Evolutionary conservation across 2,113 vertebrate genomes (phyloP), one percentile per base, ranked within the genome.

Genomic region (Tretioscincus oriximinensis): DNA sequence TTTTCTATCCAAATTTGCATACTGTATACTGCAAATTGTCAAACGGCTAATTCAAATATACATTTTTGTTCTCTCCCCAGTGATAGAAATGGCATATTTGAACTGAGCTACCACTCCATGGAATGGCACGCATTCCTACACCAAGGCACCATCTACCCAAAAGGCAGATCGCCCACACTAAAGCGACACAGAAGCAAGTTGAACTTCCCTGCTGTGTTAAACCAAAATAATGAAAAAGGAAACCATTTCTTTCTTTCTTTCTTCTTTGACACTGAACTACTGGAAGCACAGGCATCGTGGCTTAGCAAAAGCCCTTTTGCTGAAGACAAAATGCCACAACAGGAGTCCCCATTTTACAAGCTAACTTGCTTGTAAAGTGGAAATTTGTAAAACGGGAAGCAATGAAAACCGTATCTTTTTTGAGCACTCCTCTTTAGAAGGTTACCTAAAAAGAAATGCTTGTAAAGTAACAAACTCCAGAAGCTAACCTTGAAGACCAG

Each of bases 151-250:
- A 0, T 0, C 0, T 0, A 0, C 70, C 21, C 21, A 71, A 73
- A 67, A 58, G 78, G 67, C 9, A 47, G 58, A 75, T n/a, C 77
- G 2, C 5, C 60, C 41, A 26, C 63, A 61, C 16, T 9, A 35
- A 20, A 73, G 78, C 0, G 76, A 85, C 84, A 49, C 64, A 69
- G 20, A 49, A 79, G 77, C 68, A 60, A 70, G 51, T 70, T 69
- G 85, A 75, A 64, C 72, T 79, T 84, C 80, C 74, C 83, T 76
- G 51, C 85, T 65, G 78, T 88, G 87, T 45, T 73, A 79, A 73
- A 84, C 77, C 69, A 81, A 35, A 41, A 35, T 9, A 64, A 9
- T 82, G 83, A 72, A 7, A 5, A 73, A 41, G 35, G 20, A 20
- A 24, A 29, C 8, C 9, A 28, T 71, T 49, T n/a, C 2, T 18